Percentiles rank a stretch among this genome's conserved stretches.
Evolutionary conservation across 2,113 vertebrate species (phyloP).

Genomic region (Cardinalis cardinalis): DNA sequence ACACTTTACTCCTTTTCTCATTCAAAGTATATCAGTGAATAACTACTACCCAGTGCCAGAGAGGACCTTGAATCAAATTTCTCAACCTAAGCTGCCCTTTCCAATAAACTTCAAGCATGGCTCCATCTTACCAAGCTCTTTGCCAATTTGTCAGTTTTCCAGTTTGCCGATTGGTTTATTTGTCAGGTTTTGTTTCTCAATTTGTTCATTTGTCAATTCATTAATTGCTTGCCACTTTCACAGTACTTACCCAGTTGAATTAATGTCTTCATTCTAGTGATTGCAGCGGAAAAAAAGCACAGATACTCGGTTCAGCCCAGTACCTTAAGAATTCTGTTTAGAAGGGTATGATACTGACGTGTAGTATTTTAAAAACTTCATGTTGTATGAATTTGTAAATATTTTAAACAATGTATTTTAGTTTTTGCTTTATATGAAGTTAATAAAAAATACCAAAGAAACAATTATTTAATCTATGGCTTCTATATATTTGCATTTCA

Average conservation of each 20-base stretch:
- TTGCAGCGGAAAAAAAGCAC: not conserved
- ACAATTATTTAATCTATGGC: not conserved
- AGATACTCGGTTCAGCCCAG: not conserved
- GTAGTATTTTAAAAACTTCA: not conserved
- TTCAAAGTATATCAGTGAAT: not conserved
- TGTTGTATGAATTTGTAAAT: not conserved
- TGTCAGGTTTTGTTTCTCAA: slow-evolving; percentile 10
- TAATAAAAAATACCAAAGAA: not conserved
- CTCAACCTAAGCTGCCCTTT: not conserved
- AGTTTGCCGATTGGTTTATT: not conserved
- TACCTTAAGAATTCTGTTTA: not conserved
- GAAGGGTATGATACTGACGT: not conserved
- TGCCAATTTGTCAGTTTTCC: slow-evolving; percentile 7
- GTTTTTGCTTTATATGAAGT: not conserved
- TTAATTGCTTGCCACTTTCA: slow-evolving; percentile 30
- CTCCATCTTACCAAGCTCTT: not conserved
- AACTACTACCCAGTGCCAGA: not conserved
- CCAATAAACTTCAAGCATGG: not conserved
- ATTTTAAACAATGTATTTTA: not conserved
- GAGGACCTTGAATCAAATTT: not conserved
- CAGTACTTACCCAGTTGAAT: not conserved
- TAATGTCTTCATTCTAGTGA: not conserved
- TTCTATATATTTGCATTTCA: not conserved
- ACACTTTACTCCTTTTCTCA: not conserved
- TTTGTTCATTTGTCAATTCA: slow-evolving; percentile 31